These are phyloP conservation scores for Sepiola atlantica DNA, from an alignment of 2,888 invertebrate species.

Conservation along the genomic window DNA sequence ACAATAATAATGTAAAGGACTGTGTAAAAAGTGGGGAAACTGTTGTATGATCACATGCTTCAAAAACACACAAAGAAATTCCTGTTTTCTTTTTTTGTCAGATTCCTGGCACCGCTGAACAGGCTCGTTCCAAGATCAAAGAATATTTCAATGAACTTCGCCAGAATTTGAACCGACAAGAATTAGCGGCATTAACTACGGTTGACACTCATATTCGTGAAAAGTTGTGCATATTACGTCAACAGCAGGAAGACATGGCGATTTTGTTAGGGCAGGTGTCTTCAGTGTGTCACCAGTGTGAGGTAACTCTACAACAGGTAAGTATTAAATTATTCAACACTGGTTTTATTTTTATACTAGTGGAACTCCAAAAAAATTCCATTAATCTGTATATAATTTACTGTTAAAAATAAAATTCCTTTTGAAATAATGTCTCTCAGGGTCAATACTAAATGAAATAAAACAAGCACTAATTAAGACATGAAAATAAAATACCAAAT, in stretches of 20 bases:
- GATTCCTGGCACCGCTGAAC: slow-evolving; percentile 75
- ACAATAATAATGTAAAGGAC: too few species aligned
- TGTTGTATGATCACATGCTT: too few species aligned
- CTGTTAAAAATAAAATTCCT: too few species aligned
- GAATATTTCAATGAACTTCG: slow-evolving; percentile 78
- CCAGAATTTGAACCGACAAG: slow-evolving; percentile 77
- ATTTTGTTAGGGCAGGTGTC: slow-evolving; percentile 77
- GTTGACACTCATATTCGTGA: slow-evolving; percentile 78
- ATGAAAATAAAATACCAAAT: too few species aligned
- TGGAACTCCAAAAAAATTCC: too few species aligned
- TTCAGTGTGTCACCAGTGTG: slow-evolving; percentile 78
- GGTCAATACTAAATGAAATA: too few species aligned
- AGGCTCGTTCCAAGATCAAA: slow-evolving; percentile 76
- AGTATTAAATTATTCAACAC: slow-evolving; percentile 24
- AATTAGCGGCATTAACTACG: slow-evolving; percentile 77
- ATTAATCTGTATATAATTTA: too few species aligned
- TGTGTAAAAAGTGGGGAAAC: too few species aligned
- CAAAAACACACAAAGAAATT: too few species aligned
- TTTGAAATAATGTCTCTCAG: too few species aligned
- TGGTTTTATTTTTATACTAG: too few species aligned
- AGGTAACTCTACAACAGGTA: slow-evolving; percentile 76
- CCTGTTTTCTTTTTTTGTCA: slow-evolving; percentile 49
- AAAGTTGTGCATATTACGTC: slow-evolving; percentile 77
- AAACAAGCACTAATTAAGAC: too few species aligned
- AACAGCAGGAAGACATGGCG: slow-evolving; percentile 78